Percentiles rank a stretch among this genome's conserved stretches.
Evolutionary conservation across 2,113 vertebrate species (phyloP).

Genomic region (Abramis brama): DNA sequence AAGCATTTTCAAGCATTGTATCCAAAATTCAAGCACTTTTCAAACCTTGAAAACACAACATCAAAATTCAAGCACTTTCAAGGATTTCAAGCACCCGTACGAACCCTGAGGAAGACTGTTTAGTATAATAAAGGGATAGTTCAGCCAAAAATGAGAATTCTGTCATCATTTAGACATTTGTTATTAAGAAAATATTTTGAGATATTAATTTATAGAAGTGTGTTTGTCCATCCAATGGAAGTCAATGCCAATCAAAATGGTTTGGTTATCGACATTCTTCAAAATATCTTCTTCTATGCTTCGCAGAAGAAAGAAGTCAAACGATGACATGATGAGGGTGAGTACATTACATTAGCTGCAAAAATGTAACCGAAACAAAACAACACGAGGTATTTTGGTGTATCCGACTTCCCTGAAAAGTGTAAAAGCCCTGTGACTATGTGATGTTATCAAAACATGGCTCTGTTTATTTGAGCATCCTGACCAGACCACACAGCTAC

Average conservation of each 20-base stretch:
- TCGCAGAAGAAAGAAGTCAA: background rate
- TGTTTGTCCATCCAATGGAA: background rate
- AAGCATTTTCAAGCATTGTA: no score
- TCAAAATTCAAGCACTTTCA: no score
- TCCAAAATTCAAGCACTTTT: no score
- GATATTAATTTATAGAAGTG: no score
- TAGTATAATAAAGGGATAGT: background rate
- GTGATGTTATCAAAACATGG: background rate
- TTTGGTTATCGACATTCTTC: background rate
- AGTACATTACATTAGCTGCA: background rate
- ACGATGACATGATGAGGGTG: background rate
- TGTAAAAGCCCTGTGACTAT: background rate
- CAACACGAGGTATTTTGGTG: background rate
- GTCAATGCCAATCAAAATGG: background rate
- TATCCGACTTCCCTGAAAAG: background rate
- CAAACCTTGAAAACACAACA: no score
- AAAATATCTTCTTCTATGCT: background rate
- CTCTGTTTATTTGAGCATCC: background rate
- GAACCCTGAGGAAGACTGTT: background rate
- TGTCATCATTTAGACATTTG: background rate
- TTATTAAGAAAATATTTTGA: background rate
- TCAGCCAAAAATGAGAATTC: background rate
- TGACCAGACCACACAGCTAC: background rate
- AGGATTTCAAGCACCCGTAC: no score
- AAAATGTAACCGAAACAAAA: background rate